phyloP scores from a whole-genome alignment of 2,888 invertebrate genomes.

The Nysson spinosus region DNA sequence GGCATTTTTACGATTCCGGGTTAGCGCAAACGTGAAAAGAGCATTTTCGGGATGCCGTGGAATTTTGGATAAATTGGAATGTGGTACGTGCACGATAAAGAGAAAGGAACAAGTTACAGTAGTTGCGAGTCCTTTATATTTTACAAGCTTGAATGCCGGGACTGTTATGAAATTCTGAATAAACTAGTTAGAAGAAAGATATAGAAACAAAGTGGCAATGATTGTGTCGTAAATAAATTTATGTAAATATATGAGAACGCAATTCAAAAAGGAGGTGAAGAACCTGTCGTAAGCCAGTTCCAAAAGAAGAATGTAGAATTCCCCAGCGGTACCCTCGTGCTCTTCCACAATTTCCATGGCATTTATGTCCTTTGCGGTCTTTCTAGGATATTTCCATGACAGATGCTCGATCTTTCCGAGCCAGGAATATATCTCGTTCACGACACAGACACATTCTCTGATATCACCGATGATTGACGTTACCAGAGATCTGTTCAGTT shows the following conservation, averaged over 20 bases:
- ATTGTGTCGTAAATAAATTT: conserved; percentile 27
- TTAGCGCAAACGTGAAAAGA: too few species aligned
- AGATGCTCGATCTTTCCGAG: conserved; percentile 54
- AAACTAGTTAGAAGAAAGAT: too few species aligned
- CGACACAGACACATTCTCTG: conserved; percentile 53
- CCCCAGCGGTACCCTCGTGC: conserved; percentile 59
- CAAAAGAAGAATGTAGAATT: conserved; percentile 65
- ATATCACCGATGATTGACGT: conserved; percentile 61
- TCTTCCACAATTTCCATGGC: conserved; percentile 59
- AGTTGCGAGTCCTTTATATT: too few species aligned
- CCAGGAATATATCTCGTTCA: conserved; percentile 57
- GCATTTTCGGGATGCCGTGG: too few species aligned
- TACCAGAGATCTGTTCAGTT: conserved; percentile 57
- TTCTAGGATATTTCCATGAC: conserved; percentile 65
- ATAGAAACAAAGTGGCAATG: neutral
- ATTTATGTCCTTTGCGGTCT: conserved; percentile 57
- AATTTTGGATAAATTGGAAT: too few species aligned
- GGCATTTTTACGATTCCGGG: too few species aligned
- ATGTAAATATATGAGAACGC: conserved; percentile 29
- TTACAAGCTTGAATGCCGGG: too few species aligned
- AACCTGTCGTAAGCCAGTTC: conserved; percentile 70
- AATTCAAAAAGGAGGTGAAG: conserved; percentile 31
- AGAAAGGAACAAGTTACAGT: too few species aligned
- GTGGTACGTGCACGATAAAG: too few species aligned
- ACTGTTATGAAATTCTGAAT: too few species aligned